Evolutionary conservation across 2,797 vertebrate genomes (phyloP), one percentile per base, ranked within the genome.

Genomic region (Micrastur ruficollis): DNA sequence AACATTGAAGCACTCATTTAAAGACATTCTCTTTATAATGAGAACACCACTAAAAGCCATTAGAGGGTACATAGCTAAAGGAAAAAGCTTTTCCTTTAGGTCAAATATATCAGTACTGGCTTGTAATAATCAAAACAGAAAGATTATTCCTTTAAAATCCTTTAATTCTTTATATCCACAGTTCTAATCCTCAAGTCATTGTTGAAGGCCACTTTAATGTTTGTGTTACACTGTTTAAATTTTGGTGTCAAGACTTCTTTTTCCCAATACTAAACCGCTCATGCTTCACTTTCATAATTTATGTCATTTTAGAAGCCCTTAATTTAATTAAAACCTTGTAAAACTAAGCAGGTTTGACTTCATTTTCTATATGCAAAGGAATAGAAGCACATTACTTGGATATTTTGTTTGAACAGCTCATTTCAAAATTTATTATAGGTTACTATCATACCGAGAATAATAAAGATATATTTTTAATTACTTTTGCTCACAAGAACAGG

Each of bases 381-480:
- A 94, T 75, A 97, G 91, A 75, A 94, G 50, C 93, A 92, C 75
- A 96, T 74, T 97, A 94, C 94, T 96, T 92, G 95, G 89, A 91
- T 96, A 98, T 97, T 98, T 97, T 97, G 96, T 98, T 97, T 98
- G 96, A 98, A 97, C 87, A 97, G 97, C 93, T 98, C 96, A 97
- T 97, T 98, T 96, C 87, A 95, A 97, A 95, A 98, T 98, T 96
- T 98, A 98, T 98, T 98, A 92, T 96, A 96, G 90, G 96, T 97
- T 98, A 96, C 95, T 98, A 98, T 98, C 98, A 97, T 90, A 97
- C 88, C 40, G 81, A 98, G 97, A 98, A 98, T 98, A 98, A 98
- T 98, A 98, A 98, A 98, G 95, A 98, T 96, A 98, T 98, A 97
- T 98, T 98, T 98, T 98, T 81, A 98, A 98, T 98, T 98, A 98